Evolutionary conservation across 2,888 invertebrate species (phyloP).

Genomic region (Teleiodes luculella): DNA sequence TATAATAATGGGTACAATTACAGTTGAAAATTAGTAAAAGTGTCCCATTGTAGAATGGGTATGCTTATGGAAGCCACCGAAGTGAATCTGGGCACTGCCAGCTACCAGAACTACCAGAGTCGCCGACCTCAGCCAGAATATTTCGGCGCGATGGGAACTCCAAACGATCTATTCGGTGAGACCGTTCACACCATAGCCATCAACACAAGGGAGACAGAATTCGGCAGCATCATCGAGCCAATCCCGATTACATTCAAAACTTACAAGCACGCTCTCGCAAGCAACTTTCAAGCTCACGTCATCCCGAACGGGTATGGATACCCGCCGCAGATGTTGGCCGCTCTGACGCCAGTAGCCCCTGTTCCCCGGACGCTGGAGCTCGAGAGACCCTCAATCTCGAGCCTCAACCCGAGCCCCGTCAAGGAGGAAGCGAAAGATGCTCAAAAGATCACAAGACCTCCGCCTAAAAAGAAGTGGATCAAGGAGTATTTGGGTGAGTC

Average conservation of each 20-base stretch:
- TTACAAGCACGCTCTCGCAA: no score
- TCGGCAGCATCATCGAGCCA: conserved; percentile 62
- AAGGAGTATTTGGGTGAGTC: conserved; percentile 81
- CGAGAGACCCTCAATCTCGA: conserved; percentile 45
- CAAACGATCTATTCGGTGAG: conserved; percentile 55
- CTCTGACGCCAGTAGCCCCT: conserved; percentile 31
- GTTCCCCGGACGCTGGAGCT: conserved; percentile 40
- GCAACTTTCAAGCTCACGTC: conserved; percentile 44
- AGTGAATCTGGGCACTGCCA: conserved; percentile 63
- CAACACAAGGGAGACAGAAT: conserved; percentile 67
- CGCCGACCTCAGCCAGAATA: conserved; percentile 46
- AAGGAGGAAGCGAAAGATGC: conserved; percentile 46
- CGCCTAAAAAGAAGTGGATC: conserved; percentile 88
- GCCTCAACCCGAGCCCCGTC: conserved; percentile 38
- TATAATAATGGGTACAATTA: conserved; percentile 43
- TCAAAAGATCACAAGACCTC: conserved; percentile 60
- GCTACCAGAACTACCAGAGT: conserved; percentile 54
- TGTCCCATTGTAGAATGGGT: conserved; percentile 70
- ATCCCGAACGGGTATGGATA: conserved; percentile 49
- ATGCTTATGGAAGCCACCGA: conserved; percentile 72
- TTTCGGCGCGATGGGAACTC: conserved; percentile 60
- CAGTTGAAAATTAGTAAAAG: conserved; percentile 42
- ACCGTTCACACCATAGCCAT: conserved; percentile 63
- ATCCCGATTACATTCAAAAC: conserved; percentile 62
- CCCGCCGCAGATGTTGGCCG: conserved; percentile 44